These are phyloP conservation scores for Gymnoscopelus braueri DNA, from an alignment of 2,797 vertebrate species.

Conservation along the genomic window DNA sequence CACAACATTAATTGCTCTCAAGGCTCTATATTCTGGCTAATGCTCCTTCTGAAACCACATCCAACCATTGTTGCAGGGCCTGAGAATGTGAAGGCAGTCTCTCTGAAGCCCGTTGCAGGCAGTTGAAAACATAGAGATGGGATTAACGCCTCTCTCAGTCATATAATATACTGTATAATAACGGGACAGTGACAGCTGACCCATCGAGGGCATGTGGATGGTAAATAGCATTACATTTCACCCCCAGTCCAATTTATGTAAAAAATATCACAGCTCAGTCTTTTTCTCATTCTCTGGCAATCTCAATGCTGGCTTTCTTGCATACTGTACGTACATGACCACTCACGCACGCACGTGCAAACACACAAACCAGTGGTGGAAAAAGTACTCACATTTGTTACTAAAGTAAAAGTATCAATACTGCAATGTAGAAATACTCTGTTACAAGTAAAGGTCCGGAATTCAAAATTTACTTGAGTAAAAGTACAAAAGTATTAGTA, in stretches of 20 bases:
- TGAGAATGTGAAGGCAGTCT: conserved; percentile 48
- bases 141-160: conserved; percentile 45
- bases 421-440: no score
- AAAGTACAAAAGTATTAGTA: no score
- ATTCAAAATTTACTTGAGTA: no score
- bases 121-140: conserved; percentile 31
- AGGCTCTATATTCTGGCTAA: conserved; percentile 62
- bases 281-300: conserved; percentile 9
- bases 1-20: conserved; percentile 66
- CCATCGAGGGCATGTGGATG: conserved; percentile 23
- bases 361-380: background rate
- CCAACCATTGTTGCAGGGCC: conserved; percentile 41
- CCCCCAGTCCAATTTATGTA: conserved; percentile 16
- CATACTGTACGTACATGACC: background rate
- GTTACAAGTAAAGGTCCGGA: no score
- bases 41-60: conserved; percentile 58
- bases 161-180: conserved; percentile 9
- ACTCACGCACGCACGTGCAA: background rate
- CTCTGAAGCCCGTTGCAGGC: conserved; percentile 41
- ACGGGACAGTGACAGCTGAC: conserved; percentile 38
- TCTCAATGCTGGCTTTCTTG: no score
- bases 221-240: conserved; percentile 30
- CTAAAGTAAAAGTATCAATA: no score
- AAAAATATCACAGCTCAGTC: conserved; percentile 7
- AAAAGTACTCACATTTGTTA: no score